Evolutionary conservation across 2,113 vertebrate species (phyloP).

Genomic region (Pachycephala philippinensis): DNA sequence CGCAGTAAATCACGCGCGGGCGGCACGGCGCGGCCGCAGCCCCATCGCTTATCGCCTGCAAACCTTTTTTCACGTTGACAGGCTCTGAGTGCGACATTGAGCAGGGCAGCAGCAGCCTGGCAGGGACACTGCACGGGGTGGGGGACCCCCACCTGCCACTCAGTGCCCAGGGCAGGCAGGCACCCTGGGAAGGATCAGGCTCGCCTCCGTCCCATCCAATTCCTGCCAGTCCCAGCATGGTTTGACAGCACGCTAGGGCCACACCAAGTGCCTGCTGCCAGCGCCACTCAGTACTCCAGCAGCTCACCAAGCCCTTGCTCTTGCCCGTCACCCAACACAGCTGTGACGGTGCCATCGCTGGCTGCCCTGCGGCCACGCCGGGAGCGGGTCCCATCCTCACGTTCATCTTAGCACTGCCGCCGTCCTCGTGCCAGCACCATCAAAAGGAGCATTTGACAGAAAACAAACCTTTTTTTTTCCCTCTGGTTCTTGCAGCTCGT

Average conservation of each 20-base stretch:
- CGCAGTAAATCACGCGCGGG: constrained; percentile 69
- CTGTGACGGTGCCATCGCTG: accelerated
- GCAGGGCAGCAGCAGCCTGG: not conserved
- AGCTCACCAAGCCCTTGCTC: not conserved
- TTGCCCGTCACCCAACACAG: accelerated
- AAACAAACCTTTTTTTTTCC: not conserved
- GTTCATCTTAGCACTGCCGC: accelerated
- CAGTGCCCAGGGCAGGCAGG: not conserved
- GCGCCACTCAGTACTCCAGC: not conserved
- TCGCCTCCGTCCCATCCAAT: accelerated
- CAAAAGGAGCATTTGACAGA: constrained; percentile 13
- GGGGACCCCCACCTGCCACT: not conserved
- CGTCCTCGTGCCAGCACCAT: not conserved
- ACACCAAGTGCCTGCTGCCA: accelerated
- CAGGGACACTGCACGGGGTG: not conserved
- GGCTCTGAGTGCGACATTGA: constrained; percentile 53
- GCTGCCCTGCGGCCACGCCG: accelerated
- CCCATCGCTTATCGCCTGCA: constrained; percentile 50
- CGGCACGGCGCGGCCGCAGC: constrained; percentile 5
- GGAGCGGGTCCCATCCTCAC: accelerated
- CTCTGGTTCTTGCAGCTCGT: not conserved
- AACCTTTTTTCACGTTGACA: constrained; percentile 27
- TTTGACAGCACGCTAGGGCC: accelerated
- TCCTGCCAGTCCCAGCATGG: accelerated
- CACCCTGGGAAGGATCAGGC: not conserved